Base-by-base conservation (phyloP, 2,888 invertebrate species). In the Drosophila paracracens region DNA sequence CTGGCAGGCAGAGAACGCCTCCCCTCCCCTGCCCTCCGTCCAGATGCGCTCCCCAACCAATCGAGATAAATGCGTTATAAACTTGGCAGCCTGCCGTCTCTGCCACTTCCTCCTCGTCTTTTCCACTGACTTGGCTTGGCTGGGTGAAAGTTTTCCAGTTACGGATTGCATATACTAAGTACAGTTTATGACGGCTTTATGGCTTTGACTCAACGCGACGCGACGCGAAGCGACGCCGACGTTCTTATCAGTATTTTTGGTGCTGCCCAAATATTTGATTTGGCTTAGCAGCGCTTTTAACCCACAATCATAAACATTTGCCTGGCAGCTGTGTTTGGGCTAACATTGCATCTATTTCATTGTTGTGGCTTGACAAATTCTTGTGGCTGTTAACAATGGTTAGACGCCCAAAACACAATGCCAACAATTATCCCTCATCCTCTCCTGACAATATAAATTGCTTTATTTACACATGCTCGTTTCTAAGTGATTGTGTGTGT, bases 61-160 rank as follows among this genome's bases (percentile, higher is more conserved):
- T 88, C 75, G 79, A 89, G 87, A 89, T 87, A 89, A 89, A 85
- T 88, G 78, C 64, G 81, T 82, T 86, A 82, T 85, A 88, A 88
- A 81, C 73, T 76, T 80, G 62, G 18, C 65, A 27, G 51, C 31
- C 35, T 53, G 43, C 25, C 52, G 25, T 16, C n/a, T 29, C 57
- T 58, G 29, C 33, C 36, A n/a, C 43, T 18, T 40, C 27, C 33
- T n/a, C 35, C 16, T 35, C 38, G 0, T 62, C 53, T 48, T 27
- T 48, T 11, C 16, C 35, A 33, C 29, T 33, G 29, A 48, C 35
- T 43, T 61, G 53, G 31, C 54, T 67, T 58, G 64, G 72, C 76
- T 56, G 48, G 79, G 78, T 79, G 80, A 78, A 78, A 78, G 78
- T 78, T 79, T 65, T 71, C 50, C 54, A 64, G 76, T 68, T 76